Evolutionary conservation across 2,797 vertebrate species (phyloP).

Genomic region (Loriculus beryllinus): DNA sequence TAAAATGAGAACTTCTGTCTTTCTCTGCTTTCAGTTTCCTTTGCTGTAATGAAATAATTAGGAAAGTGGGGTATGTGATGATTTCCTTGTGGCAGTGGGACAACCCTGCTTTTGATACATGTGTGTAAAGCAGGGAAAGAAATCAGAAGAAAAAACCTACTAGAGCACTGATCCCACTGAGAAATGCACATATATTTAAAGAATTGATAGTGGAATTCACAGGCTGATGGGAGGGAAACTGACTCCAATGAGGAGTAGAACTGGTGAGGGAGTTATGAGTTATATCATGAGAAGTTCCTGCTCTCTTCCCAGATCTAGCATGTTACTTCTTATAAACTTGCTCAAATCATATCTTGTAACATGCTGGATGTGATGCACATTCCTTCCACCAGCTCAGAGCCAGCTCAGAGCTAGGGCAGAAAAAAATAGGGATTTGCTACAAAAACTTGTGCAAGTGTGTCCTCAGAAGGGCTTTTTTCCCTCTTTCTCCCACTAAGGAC

Average conservation of each 20-base stretch:
- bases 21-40: not conserved
- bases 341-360: not conserved
- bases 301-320: not conserved
- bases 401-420: too few relatives aligned
- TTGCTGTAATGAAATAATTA: not conserved
- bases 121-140: not conserved
- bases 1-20: not conserved
- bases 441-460: not conserved
- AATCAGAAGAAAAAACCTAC: not conserved
- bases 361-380: not conserved
- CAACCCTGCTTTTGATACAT: not conserved
- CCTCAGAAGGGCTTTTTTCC: not conserved
- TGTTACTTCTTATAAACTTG: not conserved
- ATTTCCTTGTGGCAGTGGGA: not conserved
- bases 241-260: not conserved
- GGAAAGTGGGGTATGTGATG: not conserved
- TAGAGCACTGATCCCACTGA: not conserved
- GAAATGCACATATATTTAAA: not conserved
- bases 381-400: not conserved
- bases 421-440: not conserved
- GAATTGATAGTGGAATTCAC: not conserved
- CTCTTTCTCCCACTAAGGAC: not conserved
- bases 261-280: not conserved
- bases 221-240: not conserved
- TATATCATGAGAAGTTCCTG: not conserved